phyloP scores from a whole-genome alignment of 2,888 invertebrate species.

The Drosophila stalkeri region DNA sequence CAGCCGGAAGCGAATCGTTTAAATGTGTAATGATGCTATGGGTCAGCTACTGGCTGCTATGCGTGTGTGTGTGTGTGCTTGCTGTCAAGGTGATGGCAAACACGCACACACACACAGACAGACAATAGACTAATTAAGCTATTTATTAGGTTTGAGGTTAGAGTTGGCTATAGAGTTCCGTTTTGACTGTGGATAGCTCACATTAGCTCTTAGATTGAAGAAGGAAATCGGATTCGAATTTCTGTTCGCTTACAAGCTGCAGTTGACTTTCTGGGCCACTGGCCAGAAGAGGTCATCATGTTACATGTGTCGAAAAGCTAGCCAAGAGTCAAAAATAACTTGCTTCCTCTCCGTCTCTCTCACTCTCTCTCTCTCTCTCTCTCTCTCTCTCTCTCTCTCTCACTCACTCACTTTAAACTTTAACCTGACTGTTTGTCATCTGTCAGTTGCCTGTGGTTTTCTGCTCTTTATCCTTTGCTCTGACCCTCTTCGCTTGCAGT shows the following conservation, averaged over 20 bases:
- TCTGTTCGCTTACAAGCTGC: conserved; percentile 16
- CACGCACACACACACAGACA: conserved; percentile 26
- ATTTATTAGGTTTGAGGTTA: conserved; percentile 79
- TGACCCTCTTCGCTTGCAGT: conserved; percentile 48
- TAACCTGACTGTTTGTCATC: conserved; percentile 63
- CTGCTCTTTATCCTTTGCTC: conserved; percentile 18
- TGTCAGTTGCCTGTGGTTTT: conserved; percentile 49
- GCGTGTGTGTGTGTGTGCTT: no score
- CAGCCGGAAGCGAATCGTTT: conserved; percentile 53
- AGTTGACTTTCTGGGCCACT: conserved; percentile 38
- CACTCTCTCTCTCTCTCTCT: background rate
- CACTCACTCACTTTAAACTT: conserved; percentile 27
- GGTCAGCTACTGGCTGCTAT: conserved; percentile 45
- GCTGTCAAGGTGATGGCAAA: conserved; percentile 24
- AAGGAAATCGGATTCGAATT: conserved; percentile 19
- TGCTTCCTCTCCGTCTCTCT: conserved; percentile 8
- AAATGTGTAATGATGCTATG: conserved; percentile 62
- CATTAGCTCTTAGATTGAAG: conserved; percentile 14
- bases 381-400: conserved; percentile 9
- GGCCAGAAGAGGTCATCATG: conserved; percentile 41
- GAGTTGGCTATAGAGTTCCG: conserved; percentile 67
- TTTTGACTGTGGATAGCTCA: conserved; percentile 6
- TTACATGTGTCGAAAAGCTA: conserved; percentile 28
- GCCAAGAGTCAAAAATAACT: conserved; percentile 31
- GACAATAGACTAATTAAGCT: conserved; percentile 75